A percentile compares a stretch with the other conserved stretches of the same genome.
phyloP scores from a whole-genome alignment of 2,113 vertebrate genomes.

The Alosa alosa region DNA sequence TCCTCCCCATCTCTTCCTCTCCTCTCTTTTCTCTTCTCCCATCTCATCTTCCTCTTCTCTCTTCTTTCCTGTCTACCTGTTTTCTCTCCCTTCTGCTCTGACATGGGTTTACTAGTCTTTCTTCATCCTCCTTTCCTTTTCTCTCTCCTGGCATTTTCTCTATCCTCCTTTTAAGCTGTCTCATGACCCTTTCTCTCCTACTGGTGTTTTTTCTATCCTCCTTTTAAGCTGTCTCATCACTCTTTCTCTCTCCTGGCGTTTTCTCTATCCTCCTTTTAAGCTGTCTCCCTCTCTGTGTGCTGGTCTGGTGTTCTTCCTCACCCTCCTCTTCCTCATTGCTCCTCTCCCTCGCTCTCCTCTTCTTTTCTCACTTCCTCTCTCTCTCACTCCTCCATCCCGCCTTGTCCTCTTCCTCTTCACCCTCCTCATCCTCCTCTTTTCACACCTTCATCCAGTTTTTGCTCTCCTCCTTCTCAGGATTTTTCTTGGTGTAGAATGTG shows the following conservation, averaged over 20 bases:
- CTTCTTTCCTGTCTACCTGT: too few species aligned
- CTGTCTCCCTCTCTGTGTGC: background rate
- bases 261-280: background rate
- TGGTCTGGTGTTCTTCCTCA: too few species aligned
- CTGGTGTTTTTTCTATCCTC: background rate
- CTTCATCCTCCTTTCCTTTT: slow-evolving; percentile 39
- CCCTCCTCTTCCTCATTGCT: background rate
- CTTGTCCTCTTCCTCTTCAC: background rate
- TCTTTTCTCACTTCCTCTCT: background rate
- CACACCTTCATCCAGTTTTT: slow-evolving; percentile 34
- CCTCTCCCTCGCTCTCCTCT: background rate
- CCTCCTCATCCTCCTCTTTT: background rate
- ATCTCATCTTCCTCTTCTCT: too few species aligned
- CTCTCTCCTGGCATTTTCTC: slow-evolving; percentile 27
- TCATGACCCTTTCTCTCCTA: background rate
- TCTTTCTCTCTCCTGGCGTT: background rate
- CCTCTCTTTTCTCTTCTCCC: too few species aligned
- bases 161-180: background rate
- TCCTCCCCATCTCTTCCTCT: too few species aligned
- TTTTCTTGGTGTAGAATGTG: background rate
- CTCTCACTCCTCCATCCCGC: background rate
- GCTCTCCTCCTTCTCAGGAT: background rate
- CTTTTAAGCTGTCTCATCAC: background rate
- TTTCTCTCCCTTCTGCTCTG: too few species aligned
- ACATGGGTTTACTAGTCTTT: too few species aligned